Conservation (phyloP, 2,113 vertebrate genomes). For the Laticauda laticaudata region DNA sequence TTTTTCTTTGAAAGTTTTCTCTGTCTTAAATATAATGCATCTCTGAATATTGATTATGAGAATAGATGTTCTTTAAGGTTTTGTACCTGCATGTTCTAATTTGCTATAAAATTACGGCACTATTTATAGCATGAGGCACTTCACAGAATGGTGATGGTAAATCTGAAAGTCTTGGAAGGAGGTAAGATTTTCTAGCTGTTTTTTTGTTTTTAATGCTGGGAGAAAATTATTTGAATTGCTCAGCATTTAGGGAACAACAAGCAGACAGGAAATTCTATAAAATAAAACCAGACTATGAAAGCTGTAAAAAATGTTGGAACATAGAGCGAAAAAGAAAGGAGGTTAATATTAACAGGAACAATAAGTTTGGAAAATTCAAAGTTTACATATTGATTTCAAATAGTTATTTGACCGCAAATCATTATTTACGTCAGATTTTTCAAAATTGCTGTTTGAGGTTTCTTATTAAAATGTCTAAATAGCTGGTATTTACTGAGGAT, state of each 20-base stretch:
- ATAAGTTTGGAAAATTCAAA: not conserved
- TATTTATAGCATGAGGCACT: not conserved
- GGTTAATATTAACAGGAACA: not conserved
- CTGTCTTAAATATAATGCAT: not conserved
- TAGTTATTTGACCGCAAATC: not conserved
- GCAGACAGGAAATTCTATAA: not conserved
- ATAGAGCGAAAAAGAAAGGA: not conserved
- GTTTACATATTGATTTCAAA: not conserved
- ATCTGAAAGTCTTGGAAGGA: not conserved
- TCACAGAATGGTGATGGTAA: not conserved
- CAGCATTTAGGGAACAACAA: not conserved
- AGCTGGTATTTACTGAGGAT: not conserved
- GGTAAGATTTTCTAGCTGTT: not conserved
- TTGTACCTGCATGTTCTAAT: not conserved
- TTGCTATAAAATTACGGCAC: not conserved
- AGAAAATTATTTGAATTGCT: not conserved
- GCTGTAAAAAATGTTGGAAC: not conserved
- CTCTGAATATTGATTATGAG: not conserved
- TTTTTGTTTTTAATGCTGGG: not conserved
- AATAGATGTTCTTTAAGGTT: not conserved
- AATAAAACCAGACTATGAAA: not conserved
- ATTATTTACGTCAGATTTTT: not conserved
- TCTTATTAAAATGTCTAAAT: not conserved
- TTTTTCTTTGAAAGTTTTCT: not conserved
- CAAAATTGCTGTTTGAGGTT: not conserved